Evolutionary conservation across 1,140 invertebrate species (phyloP).

Genomic region (Nasonia longicornis): DNA sequence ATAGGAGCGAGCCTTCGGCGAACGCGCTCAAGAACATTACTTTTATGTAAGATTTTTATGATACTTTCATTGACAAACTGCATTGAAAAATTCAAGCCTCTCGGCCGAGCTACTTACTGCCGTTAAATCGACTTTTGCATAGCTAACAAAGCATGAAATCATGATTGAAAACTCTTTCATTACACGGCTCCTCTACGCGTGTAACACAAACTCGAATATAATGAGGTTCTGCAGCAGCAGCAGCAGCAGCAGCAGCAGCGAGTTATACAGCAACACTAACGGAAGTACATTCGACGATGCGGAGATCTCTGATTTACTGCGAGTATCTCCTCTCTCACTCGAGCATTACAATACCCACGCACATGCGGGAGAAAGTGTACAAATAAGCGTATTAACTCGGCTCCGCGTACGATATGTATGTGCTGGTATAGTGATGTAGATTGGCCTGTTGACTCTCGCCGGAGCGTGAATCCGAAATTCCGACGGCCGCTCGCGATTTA

Average conservation of each 20-base stretch:
- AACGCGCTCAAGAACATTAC: constrained; percentile 60
- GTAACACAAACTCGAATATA: not conserved
- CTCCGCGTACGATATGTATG: not conserved
- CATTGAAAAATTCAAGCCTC: too few species aligned
- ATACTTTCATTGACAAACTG: not conserved
- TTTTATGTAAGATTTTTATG: constrained; percentile 60
- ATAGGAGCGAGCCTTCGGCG: constrained; percentile 54
- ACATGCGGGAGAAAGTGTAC: not conserved
- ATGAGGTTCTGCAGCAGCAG: too few species aligned
- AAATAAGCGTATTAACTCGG: constrained; percentile 1
- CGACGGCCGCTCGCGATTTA: not conserved
- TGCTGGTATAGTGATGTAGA: not conserved
- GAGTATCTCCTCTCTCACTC: not conserved
- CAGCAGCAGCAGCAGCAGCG: too few species aligned
- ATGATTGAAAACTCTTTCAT: too few species aligned
- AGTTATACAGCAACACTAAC: not conserved
- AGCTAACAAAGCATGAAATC: too few species aligned
- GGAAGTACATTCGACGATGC: constrained; percentile 4
- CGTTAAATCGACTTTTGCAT: too few species aligned
- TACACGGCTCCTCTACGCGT: not conserved
- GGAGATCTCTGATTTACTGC: not conserved
- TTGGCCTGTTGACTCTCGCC: not conserved
- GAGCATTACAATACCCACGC: not conserved
- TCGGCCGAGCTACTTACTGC: too few species aligned
- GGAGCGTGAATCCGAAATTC: not conserved